Evolutionary conservation across 2,888 invertebrate genomes (phyloP).

Genomic region (Archaeoteleia sp.): DNA sequence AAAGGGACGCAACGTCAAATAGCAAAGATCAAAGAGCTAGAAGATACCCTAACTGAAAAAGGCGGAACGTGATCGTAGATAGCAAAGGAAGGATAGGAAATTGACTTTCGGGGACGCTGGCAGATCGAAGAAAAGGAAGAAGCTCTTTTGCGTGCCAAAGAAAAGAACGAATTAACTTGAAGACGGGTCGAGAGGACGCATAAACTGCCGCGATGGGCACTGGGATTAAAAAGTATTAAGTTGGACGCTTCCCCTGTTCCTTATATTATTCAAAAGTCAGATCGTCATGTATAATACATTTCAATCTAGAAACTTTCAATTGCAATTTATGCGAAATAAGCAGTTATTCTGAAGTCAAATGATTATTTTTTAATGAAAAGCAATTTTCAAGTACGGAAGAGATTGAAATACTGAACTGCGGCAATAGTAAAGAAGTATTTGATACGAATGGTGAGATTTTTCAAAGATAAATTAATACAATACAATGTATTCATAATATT

Average conservation of each 20-base stretch:
- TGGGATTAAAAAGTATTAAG: slow-evolving; percentile 33
- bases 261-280: slow-evolving; percentile 10
- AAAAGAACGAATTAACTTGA: slow-evolving; percentile 45
- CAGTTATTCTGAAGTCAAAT: neutral
- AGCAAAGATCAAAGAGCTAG: slow-evolving; percentile 48
- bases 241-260: slow-evolving; percentile 22
- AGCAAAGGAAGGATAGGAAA: slow-evolving; percentile 42
- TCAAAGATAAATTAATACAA: no score
- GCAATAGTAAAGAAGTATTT: no score
- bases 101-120: slow-evolving; percentile 44
- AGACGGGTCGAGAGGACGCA: slow-evolving; percentile 21
- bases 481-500: no score
- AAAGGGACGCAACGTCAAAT: slow-evolving; percentile 37
- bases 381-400: neutral
- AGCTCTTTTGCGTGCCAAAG: slow-evolving; percentile 37
- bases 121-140: slow-evolving; percentile 6
- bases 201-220: slow-evolving; percentile 31
- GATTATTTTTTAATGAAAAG: slow-evolving; percentile 18
- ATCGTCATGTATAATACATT: slow-evolving; percentile 34
- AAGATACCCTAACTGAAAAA: slow-evolving; percentile 36
- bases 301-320: slow-evolving; percentile 18
- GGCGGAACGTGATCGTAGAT: slow-evolving; percentile 44
- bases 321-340: slow-evolving; percentile 7
- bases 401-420: slow-evolving; percentile 21
- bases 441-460: no score